Evolutionary conservation across 1,140 invertebrate species (phyloP).

Genomic region (Ceratina calcarata): DNA sequence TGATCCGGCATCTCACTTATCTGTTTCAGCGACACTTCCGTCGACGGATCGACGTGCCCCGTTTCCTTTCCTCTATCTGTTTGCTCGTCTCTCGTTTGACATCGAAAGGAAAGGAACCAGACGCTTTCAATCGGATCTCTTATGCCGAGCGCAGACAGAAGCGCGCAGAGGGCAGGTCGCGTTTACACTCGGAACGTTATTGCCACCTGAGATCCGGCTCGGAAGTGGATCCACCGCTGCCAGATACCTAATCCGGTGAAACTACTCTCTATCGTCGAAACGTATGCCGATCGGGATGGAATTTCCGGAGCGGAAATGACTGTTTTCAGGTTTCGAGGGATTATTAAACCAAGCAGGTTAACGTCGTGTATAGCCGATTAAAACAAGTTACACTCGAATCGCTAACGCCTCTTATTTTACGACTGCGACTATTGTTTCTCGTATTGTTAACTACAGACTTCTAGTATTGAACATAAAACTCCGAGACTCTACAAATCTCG

Average conservation of each 20-base stretch:
- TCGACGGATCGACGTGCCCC: constrained; percentile 13
- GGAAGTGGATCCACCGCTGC: constrained; percentile 6
- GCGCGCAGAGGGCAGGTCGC: constrained; percentile 31
- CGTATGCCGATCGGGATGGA: constrained; percentile 5
- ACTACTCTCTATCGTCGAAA: neutral
- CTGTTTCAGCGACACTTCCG: constrained; percentile 7
- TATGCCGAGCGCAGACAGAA: constrained; percentile 35
- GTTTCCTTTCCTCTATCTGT: neutral
- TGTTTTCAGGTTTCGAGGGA: neutral
- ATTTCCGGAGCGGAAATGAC: constrained; percentile 15
- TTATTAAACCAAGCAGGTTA: constrained; percentile 3
- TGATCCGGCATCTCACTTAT: constrained; percentile 38
- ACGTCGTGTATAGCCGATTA: no score
- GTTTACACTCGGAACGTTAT: constrained; percentile 40
- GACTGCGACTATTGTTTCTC: no score
- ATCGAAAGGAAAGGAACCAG: constrained; percentile 6
- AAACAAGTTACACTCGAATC: no score
- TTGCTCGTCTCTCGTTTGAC: neutral
- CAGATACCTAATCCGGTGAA: constrained; percentile 49
- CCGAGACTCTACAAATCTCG: no score
- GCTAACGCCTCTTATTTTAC: no score
- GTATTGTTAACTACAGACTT: no score
- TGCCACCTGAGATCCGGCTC: constrained; percentile 45
- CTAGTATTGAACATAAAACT: no score
- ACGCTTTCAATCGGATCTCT: constrained; percentile 48